phyloP scores from a whole-genome alignment of 1,140 invertebrate genomes.

The Pseudomyrmex sp. region DNA sequence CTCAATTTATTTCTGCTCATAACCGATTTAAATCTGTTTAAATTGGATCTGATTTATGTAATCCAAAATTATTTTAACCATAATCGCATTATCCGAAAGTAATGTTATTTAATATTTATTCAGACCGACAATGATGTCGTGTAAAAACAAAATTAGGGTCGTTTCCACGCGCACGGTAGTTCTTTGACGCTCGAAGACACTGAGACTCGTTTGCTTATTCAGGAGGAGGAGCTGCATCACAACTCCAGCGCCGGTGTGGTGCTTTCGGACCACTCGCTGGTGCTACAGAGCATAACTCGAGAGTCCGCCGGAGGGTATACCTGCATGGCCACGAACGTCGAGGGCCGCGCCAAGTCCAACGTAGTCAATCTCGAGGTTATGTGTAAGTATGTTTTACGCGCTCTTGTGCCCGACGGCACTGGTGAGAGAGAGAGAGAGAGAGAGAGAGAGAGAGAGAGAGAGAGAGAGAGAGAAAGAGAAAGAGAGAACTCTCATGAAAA shows the following conservation, averaged over 20 bases:
- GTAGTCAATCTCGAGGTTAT: slow-evolving; percentile 86
- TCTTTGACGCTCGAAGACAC: slow-evolving; percentile 53
- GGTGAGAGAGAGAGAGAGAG: background rate
- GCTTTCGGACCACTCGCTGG: slow-evolving; percentile 87
- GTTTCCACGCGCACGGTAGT: slow-evolving; percentile 1
- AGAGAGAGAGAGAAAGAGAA: background rate
- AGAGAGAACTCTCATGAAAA: slow-evolving; percentile 26
- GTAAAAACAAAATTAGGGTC: background rate
- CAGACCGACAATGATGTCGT: background rate
- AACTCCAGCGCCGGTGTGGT: slow-evolving; percentile 86
- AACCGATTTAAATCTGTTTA: background rate
- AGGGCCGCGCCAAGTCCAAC: slow-evolving; percentile 87
- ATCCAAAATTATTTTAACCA: background rate
- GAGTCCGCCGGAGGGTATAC: slow-evolving; percentile 87
- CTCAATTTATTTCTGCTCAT: too few species aligned
- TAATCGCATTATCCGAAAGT: background rate
- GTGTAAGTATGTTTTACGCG: slow-evolving; percentile 85
- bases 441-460: background rate
- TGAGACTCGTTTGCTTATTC: slow-evolving; percentile 64
- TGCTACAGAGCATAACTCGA: slow-evolving; percentile 87
- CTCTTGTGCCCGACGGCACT: background rate
- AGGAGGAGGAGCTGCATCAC: slow-evolving; percentile 86
- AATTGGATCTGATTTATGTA: background rate
- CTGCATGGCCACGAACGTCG: slow-evolving; percentile 86
- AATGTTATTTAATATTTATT: slow-evolving; percentile 8